Evolutionary conservation across 2,797 vertebrate genomes (phyloP).

Genomic region (Argentina silus): DNA sequence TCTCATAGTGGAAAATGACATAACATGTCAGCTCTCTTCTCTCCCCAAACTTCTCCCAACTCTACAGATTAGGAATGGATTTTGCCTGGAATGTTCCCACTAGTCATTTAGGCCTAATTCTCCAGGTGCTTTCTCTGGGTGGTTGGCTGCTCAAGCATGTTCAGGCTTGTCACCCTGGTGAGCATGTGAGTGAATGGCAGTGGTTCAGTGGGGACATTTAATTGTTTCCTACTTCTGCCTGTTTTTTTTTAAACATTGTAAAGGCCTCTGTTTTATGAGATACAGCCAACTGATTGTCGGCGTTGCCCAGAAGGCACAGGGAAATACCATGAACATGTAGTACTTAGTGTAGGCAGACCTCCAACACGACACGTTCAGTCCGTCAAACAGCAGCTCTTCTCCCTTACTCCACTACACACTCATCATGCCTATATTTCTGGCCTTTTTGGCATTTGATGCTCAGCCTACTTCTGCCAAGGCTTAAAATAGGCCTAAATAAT

Average conservation of each 20-base stretch:
- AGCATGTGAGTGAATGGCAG: slow-evolving; percentile 7
- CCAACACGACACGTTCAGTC: too few relatives aligned
- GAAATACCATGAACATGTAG: too few relatives aligned
- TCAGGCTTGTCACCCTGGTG: slow-evolving; percentile 31
- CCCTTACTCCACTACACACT: background rate
- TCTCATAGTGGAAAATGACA: too few relatives aligned
- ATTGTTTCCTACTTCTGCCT: background rate
- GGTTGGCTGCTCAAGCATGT: slow-evolving; percentile 29
- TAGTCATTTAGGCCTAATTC: slow-evolving; percentile 3
- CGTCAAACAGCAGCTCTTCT: too few relatives aligned
- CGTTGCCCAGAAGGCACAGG: too few relatives aligned
- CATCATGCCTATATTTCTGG: background rate
- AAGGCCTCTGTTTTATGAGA: too few relatives aligned
- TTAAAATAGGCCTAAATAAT: slow-evolving; percentile 80
- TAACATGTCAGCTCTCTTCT: background rate
- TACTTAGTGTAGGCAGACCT: too few relatives aligned
- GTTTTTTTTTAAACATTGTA: background rate
- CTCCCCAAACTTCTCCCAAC: background rate
- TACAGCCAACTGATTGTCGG: too few relatives aligned
- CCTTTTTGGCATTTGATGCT: slow-evolving; percentile 41
- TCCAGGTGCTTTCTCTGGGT: slow-evolving; percentile 31
- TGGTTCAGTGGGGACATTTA: background rate
- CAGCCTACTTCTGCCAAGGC: slow-evolving; percentile 73
- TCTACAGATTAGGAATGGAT: slow-evolving; percentile 10
- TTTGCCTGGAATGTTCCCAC: slow-evolving; percentile 25